phyloP scores from a whole-genome alignment of 2,113 vertebrate genomes.

The Rhegmatorhina hoffmannsi region DNA sequence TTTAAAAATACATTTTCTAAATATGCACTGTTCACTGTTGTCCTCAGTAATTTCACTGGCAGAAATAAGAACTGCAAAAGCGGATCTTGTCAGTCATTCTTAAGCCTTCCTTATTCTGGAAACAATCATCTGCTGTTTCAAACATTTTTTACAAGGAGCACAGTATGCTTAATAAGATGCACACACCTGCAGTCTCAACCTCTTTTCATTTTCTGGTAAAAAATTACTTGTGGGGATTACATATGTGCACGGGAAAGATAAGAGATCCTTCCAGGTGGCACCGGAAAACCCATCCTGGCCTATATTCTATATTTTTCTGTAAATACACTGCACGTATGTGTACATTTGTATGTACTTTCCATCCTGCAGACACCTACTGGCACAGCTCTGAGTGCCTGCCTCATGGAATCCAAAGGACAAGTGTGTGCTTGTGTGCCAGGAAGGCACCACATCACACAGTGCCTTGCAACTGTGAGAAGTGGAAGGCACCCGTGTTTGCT shows the following conservation, averaged over 20 bases:
- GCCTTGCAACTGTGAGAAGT: rapidly evolving
- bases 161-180: neutral
- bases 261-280: neutral
- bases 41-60: slow-evolving; percentile 42
- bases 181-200: neutral
- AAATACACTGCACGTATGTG: neutral
- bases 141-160: neutral
- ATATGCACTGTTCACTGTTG: slow-evolving; percentile 23
- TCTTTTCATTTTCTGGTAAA: neutral
- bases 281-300: neutral
- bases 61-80: slow-evolving; percentile 38
- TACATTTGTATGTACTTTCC: neutral
- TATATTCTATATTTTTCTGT: neutral
- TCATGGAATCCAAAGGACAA: neutral
- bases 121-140: slow-evolving; percentile 16
- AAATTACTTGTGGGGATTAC: neutral
- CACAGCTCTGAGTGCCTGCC: neutral
- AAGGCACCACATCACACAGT: rapidly evolving
- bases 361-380: neutral
- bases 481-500: neutral
- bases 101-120: slow-evolving; percentile 17
- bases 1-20: slow-evolving; percentile 67
- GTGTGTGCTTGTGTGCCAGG: rapidly evolving
- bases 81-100: slow-evolving; percentile 37
- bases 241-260: neutral